Percentiles rank a stretch among this genome's conserved stretches.
phyloP scores from a whole-genome alignment of 2,797 vertebrate species.

The Gallinago solitaria region DNA sequence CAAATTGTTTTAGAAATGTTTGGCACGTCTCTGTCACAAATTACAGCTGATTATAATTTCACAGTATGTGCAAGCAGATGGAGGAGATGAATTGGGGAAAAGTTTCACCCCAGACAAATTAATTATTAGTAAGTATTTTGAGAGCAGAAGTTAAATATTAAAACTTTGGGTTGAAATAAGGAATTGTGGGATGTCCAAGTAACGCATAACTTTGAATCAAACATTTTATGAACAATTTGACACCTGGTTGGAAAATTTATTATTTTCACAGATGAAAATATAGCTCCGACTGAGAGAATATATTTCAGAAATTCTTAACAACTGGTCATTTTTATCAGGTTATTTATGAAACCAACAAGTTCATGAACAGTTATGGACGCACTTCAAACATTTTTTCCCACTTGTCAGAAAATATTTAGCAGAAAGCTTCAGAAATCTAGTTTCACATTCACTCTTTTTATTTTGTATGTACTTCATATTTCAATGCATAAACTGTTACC shows the following conservation, averaged over 20 bases:
- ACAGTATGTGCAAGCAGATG: conserved; percentile 81
- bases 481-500: not conserved
- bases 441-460: not conserved
- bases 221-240: conserved; percentile 20
- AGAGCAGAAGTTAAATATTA: conserved; percentile 70
- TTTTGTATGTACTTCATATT: not conserved
- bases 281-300: not conserved
- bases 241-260: conserved; percentile 5
- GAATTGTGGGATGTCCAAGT: conserved; percentile 19
- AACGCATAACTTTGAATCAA: conserved; percentile 33
- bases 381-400: not conserved
- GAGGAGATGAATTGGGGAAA: conserved; percentile 75
- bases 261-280: not conserved
- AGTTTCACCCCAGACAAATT: conserved; percentile 75
- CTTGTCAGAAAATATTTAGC: not conserved
- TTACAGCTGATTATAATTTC: conserved; percentile 81
- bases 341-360: conserved; percentile 7
- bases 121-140: conserved; percentile 79
- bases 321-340: conserved; percentile 12
- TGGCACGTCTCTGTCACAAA: conserved; percentile 80
- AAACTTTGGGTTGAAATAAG: conserved; percentile 54
- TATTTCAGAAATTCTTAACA: conserved; percentile 1
- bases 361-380: conserved; percentile 14
- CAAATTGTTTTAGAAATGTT: conserved; percentile 82
- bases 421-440: not conserved